Conservation (phyloP, 2,888 invertebrate genomes). For the Amiota minor region DNA sequence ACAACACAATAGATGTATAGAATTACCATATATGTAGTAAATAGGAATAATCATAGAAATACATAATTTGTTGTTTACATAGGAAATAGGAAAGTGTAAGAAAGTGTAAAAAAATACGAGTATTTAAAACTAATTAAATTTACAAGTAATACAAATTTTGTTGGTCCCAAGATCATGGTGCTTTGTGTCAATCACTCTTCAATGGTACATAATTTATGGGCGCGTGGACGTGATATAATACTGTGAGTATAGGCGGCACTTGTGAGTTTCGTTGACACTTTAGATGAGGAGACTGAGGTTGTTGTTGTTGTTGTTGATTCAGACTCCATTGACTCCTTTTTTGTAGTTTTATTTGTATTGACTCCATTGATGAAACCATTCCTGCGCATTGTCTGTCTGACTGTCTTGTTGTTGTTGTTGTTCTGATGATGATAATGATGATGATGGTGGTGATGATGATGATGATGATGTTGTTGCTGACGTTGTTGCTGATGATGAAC, state of each 20-base stretch:
- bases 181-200: constrained; percentile 54
- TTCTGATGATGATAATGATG: constrained; percentile 34
- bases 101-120: too few relatives aligned
- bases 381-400: constrained; percentile 31
- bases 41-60: too few relatives aligned
- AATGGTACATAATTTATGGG: constrained; percentile 63
- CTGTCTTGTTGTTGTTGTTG: constrained; percentile 22
- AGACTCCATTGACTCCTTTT: constrained; percentile 39
- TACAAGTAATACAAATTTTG: not conserved
- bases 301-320: not conserved
- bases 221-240: constrained; percentile 53
- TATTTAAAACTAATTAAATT: too few relatives aligned
- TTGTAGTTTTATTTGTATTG: constrained; percentile 1
- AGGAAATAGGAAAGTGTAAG: too few relatives aligned
- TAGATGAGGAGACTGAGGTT: not conserved
- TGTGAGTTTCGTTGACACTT: constrained; percentile 8
- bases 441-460: constrained; percentile 39
- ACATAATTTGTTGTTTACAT: too few relatives aligned
- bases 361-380: constrained; percentile 36
- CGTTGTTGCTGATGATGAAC: constrained; percentile 72
- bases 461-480: constrained; percentile 68
- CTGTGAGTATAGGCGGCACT: constrained; percentile 42
- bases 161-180: not conserved
- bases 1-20: too few relatives aligned
- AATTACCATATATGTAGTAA: too few relatives aligned